A percentile compares a stretch with the other conserved stretches of the same genome.
phyloP scores from a whole-genome alignment of 2,888 invertebrate genomes.

The Melinopterus prodromus region DNA sequence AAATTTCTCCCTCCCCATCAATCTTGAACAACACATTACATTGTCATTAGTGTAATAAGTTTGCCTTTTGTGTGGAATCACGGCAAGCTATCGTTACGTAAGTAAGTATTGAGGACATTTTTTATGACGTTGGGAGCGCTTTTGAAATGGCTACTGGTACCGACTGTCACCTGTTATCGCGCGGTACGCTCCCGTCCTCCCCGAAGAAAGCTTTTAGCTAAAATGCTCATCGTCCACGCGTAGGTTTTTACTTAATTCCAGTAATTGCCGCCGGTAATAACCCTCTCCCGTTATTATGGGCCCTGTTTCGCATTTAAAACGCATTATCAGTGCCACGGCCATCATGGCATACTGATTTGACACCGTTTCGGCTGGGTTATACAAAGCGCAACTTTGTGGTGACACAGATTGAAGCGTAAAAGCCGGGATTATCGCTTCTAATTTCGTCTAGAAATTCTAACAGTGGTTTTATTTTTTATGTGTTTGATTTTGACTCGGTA shows the following conservation, averaged over 20 bases:
- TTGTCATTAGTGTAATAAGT: slow-evolving; percentile 36
- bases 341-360: background rate
- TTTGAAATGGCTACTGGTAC: slow-evolving; percentile 54
- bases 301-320: slow-evolving; percentile 38
- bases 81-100: slow-evolving; percentile 37
- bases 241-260: slow-evolving; percentile 50
- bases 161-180: slow-evolving; percentile 51
- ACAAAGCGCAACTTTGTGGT: background rate
- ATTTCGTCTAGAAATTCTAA: no score
- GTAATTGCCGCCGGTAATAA: slow-evolving; percentile 47
- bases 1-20: background rate
- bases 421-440: no score
- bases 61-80: slow-evolving; percentile 39
- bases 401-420: no score
- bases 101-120: slow-evolving; percentile 33
- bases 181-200: slow-evolving; percentile 15
- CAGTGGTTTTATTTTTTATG: no score
- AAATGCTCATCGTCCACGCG: slow-evolving; percentile 53
- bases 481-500: no score
- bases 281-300: slow-evolving; percentile 33
- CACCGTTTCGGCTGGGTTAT: background rate
- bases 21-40: slow-evolving; percentile 26
- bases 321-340: slow-evolving; percentile 35
- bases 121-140: slow-evolving; percentile 28
- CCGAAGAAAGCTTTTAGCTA: slow-evolving; percentile 51